phyloP scores from a whole-genome alignment of 2,888 invertebrate genomes.

The Diploptera punctata region DNA sequence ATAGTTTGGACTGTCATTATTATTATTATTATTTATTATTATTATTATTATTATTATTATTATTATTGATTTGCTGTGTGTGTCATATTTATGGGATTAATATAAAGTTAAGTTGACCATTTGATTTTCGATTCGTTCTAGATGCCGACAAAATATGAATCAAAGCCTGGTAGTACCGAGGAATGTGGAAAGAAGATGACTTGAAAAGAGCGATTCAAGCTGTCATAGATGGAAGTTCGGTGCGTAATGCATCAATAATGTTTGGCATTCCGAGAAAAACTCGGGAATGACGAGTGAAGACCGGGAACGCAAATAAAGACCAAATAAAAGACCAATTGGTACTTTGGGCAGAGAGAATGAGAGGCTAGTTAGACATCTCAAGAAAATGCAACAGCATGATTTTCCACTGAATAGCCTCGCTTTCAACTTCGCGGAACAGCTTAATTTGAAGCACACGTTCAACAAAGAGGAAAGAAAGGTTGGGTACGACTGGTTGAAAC shows the following conservation, averaged over 20 bases:
- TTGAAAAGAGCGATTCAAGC: background rate
- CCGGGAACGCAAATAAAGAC: background rate
- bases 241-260: too few relatives aligned
- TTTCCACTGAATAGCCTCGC: background rate
- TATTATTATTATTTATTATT: too few relatives aligned
- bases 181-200: background rate
- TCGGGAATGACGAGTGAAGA: background rate
- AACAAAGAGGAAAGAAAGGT: background rate
- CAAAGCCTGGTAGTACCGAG: background rate
- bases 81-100: too few relatives aligned
- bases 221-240: background rate
- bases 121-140: background rate
- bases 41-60: too few relatives aligned
- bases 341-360: background rate
- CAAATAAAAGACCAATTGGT: background rate
- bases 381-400: conserved; percentile 1
- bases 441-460: background rate
- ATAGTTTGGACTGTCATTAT: too few relatives aligned
- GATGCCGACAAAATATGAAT: conserved; percentile 3
- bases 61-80: too few relatives aligned
- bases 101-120: too few relatives aligned
- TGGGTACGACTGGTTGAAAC: conserved; percentile 5
- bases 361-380: background rate
- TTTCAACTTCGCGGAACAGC: background rate
- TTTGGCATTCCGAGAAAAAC: too few relatives aligned